Base-by-base conservation (phyloP, 2,113 vertebrate genomes). In the Bolborhynchus lineola region DNA sequence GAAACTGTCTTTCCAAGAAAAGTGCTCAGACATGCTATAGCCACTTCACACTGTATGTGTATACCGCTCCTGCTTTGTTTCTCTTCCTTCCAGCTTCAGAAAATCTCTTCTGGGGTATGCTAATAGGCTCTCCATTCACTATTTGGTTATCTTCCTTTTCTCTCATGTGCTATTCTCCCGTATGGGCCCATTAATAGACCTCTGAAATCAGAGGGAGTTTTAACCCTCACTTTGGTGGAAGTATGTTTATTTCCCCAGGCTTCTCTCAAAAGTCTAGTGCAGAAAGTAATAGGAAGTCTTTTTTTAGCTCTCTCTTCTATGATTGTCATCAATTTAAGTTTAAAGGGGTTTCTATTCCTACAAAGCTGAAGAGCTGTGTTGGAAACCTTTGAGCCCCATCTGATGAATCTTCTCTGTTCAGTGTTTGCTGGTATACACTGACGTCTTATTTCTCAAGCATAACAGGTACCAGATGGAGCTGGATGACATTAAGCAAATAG, bases 21-120 rank as follows among this genome's bases (percentile, higher is more conserved):
- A 21, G 13, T 5, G 24, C 37, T 80, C n/a, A 52, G 19, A 44
- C 3, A 6, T 28, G 37, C 82, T 76, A 39, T 1, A 26, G 63
- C 50, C 28, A 5, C 64, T 39, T 46, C 25, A 37, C 7, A 0
- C 20, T 80, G 12, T 0, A 60, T 8, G 17, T 28, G 31, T 2
- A 1, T 50, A 28, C 37, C 57, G 46, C 23, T 93, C 35, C 47
- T 86, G 67, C 26, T 80, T 49, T 72, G 16, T 37, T 46, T 24
- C 37, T 70, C 1, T 37, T 86, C 63, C 50, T 69, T 68, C 28
- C 59, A 59, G 24, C 31, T 64, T 28, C 59, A 60, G 39, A 39
- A 76, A 37, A 6, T 53, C 8, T 65, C 79, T 46, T 64, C 1
- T 42, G 35, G 7, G 7, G 9, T 57, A 63, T 78, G 59, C 69